Conservation (phyloP, 2,888 invertebrate species). For the Spodoptera littoralis region DNA sequence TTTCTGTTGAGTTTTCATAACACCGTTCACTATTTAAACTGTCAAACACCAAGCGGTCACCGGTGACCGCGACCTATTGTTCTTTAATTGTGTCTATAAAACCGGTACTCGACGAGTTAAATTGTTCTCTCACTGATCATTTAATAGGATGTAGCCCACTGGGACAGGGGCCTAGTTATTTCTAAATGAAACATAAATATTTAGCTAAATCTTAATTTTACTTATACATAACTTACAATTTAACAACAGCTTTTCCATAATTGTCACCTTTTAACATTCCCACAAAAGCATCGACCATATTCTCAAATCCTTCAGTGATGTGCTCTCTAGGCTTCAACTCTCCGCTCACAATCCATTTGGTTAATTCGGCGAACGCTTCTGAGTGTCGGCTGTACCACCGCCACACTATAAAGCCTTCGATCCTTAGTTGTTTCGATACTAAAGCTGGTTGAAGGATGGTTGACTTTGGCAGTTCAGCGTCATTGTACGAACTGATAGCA, state of each 20-base stretch:
- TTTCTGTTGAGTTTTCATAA: too few relatives aligned
- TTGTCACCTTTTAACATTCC: conserved; percentile 90
- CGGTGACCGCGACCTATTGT: too few relatives aligned
- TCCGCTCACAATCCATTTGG: conserved; percentile 90
- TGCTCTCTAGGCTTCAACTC: conserved; percentile 91
- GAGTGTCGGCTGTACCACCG: conserved; percentile 87
- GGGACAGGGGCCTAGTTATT: too few relatives aligned
- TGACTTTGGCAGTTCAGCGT: conserved; percentile 65
- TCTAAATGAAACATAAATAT: too few relatives aligned
- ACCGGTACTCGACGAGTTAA: too few relatives aligned
- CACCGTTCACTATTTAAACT: too few relatives aligned
- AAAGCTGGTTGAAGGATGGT: conserved; percentile 87
- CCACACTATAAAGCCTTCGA: conserved; percentile 89
- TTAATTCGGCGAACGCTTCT: conserved; percentile 89
- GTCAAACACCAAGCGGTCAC: too few relatives aligned
- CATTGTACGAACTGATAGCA: conserved; percentile 76
- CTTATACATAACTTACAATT: conserved; percentile 68
- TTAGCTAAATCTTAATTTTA: too few relatives aligned
- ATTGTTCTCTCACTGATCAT: too few relatives aligned
- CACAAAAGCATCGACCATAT: conserved; percentile 90
- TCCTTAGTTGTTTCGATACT: conserved; percentile 88
- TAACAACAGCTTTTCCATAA: conserved; percentile 91
- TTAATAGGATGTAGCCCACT: too few relatives aligned
- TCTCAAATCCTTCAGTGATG: conserved; percentile 91
- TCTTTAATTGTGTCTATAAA: too few relatives aligned